phyloP scores from a whole-genome alignment of 1,140 invertebrate species.

The Neodiprion lecontei region DNA sequence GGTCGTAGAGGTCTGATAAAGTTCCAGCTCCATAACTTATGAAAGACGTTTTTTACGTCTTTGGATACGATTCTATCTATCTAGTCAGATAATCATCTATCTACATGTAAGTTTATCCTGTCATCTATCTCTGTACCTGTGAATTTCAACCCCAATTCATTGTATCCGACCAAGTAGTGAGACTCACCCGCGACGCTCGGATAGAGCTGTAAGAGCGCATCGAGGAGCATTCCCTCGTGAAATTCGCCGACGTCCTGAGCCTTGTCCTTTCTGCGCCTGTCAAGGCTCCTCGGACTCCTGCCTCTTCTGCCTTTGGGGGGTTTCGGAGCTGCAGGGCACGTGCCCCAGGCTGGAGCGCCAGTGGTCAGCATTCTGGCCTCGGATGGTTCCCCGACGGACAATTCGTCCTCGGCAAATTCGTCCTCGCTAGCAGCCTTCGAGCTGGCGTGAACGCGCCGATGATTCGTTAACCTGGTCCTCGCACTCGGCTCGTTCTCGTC shows the following conservation, averaged over 20 bases:
- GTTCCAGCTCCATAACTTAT: too few species aligned
- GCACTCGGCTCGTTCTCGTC: slow-evolving; percentile 65
- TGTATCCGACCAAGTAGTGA: too few species aligned
- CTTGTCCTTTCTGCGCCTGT: slow-evolving; percentile 61
- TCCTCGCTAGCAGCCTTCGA: slow-evolving; percentile 69
- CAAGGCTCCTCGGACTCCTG: slow-evolving; percentile 65
- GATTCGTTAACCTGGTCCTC: slow-evolving; percentile 46
- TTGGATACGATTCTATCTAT: too few species aligned
- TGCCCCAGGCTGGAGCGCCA: slow-evolving; percentile 54
- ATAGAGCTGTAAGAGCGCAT: slow-evolving; percentile 64
- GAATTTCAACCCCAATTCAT: too few species aligned
- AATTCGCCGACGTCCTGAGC: slow-evolving; percentile 62
- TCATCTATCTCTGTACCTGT: too few species aligned
- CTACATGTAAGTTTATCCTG: too few species aligned
- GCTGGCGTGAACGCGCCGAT: slow-evolving; percentile 44
- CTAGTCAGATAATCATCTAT: too few species aligned
- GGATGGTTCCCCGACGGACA: slow-evolving; percentile 64
- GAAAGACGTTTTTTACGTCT: too few species aligned
- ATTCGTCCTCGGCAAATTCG: slow-evolving; percentile 74
- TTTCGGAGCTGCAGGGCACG: slow-evolving; percentile 53
- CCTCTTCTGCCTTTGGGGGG: slow-evolving; percentile 57
- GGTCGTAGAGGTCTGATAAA: too few species aligned
- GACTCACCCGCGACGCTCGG: slow-evolving; percentile 60
- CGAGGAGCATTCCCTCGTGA: slow-evolving; percentile 72
- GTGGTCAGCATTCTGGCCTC: slow-evolving; percentile 60